A percentile compares a stretch with the other conserved stretches of the same genome.
These are phyloP conservation scores for Hemiscyllium ocellatum DNA, from an alignment of 2,113 vertebrate genomes.

Conservation along the genomic window DNA sequence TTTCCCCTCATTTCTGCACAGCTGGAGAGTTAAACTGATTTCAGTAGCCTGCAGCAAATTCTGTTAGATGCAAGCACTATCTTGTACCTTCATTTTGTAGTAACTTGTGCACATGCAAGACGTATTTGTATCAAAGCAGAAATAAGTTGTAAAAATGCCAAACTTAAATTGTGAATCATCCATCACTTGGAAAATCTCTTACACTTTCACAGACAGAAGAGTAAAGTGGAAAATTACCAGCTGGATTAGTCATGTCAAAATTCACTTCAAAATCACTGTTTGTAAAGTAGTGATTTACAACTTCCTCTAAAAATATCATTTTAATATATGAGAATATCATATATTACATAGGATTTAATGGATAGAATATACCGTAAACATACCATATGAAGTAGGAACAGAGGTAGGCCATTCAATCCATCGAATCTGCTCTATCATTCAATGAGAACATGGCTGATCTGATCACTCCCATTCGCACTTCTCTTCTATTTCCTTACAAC, in stretches of 20 bases:
- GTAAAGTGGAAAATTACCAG: not conserved
- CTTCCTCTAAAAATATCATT: not conserved
- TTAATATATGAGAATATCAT: not conserved
- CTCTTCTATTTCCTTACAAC: too few species aligned
- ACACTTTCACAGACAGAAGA: too few species aligned
- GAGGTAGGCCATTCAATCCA: too few species aligned
- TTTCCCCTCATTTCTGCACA: not conserved
- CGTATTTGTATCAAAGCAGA: not conserved
- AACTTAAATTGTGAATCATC: not conserved
- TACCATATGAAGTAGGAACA: too few species aligned
- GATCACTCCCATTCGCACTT: too few species aligned
- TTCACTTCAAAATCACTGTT: not conserved
- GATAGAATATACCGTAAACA: not conserved
- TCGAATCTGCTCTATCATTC: too few species aligned
- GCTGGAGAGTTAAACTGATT: conserved; percentile 11
- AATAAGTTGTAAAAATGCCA: not conserved
- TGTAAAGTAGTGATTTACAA: not conserved
- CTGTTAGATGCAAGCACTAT: not conserved
- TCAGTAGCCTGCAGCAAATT: not conserved
- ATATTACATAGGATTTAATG: not conserved
- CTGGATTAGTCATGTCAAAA: not conserved
- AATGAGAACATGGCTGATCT: too few species aligned
- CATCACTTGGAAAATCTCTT: too few species aligned
- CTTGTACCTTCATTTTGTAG: not conserved
- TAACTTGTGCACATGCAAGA: not conserved